phyloP scores from a whole-genome alignment of 2,113 vertebrate genomes.

The Columbina picui region DNA sequence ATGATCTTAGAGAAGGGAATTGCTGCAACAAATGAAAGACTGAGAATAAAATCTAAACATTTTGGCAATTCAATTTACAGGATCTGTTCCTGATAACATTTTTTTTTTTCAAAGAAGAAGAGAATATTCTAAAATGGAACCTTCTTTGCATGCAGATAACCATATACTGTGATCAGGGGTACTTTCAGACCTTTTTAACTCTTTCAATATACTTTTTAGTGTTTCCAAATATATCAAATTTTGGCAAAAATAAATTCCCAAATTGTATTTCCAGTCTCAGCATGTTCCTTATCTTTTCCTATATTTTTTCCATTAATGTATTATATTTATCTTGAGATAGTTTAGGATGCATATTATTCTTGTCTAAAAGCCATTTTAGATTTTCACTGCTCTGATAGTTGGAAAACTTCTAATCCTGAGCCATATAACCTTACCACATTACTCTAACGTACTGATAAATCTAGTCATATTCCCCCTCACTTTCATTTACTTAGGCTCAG shows the following conservation, averaged over 20 bases:
- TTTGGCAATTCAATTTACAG: not conserved
- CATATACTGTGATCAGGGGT: not conserved
- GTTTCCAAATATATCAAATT: not conserved
- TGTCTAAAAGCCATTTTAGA: not conserved
- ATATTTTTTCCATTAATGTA: not conserved
- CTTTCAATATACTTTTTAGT: not conserved
- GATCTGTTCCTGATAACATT: not conserved
- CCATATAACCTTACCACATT: not conserved
- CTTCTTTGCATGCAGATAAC: not conserved
- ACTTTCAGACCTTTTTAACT: not conserved
- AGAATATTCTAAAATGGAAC: not conserved
- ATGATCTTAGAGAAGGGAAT: not conserved
- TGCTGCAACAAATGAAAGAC: not conserved
- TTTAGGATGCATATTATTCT: not conserved
- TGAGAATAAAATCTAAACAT: not conserved
- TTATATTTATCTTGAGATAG: not conserved
- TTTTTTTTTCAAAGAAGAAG: not conserved
- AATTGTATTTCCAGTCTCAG: not conserved
- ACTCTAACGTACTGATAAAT: not conserved
- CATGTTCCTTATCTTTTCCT: not conserved
- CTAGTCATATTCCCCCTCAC: not conserved
- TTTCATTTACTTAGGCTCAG: not conserved
- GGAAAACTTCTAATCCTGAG: not conserved
- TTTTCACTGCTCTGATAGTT: not conserved
- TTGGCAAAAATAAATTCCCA: not conserved